Percentiles rank a stretch among this genome's conserved stretches.
phyloP scores from a whole-genome alignment of 2,888 invertebrate genomes.

The Drosophila paranaensis region DNA sequence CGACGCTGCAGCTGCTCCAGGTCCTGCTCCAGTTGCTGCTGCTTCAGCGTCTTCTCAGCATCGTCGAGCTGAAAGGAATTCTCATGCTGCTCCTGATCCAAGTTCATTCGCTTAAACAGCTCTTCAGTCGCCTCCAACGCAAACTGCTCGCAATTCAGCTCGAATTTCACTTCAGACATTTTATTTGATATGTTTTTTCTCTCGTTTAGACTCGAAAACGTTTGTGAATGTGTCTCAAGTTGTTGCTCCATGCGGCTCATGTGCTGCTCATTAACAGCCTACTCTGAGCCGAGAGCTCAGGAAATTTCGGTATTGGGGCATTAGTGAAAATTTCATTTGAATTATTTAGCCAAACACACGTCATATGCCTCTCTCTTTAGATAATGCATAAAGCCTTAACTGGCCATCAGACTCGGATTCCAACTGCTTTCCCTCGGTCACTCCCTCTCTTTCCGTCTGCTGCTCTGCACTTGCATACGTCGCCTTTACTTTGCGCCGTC shows the following conservation, averaged over 20 bases:
- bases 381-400: slow-evolving; percentile 31
- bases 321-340: slow-evolving; percentile 39
- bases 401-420: slow-evolving; percentile 22
- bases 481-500: slow-evolving; percentile 27
- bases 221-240: neutral
- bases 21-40: slow-evolving; percentile 1
- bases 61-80: neutral
- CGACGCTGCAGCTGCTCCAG: slow-evolving; percentile 29
- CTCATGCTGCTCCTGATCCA: neutral
- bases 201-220: neutral
- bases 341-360: slow-evolving; percentile 15
- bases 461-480: slow-evolving; percentile 16
- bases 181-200: slow-evolving; percentile 9
- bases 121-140: neutral
- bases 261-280: slow-evolving; percentile 52
- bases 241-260: neutral
- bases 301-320: slow-evolving; percentile 1
- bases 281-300: slow-evolving; percentile 28
- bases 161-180: slow-evolving; percentile 46
- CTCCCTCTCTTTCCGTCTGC: neutral
- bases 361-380: neutral
- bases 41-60: neutral
- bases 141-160: slow-evolving; percentile 9
- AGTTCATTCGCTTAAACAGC: slow-evolving; percentile 13
- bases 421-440: neutral